Percentiles rank a stretch among this genome's conserved stretches.
These are phyloP conservation scores for Drosophila suboccidentalis DNA, from an alignment of 2,888 invertebrate species.

Conservation along the genomic window DNA sequence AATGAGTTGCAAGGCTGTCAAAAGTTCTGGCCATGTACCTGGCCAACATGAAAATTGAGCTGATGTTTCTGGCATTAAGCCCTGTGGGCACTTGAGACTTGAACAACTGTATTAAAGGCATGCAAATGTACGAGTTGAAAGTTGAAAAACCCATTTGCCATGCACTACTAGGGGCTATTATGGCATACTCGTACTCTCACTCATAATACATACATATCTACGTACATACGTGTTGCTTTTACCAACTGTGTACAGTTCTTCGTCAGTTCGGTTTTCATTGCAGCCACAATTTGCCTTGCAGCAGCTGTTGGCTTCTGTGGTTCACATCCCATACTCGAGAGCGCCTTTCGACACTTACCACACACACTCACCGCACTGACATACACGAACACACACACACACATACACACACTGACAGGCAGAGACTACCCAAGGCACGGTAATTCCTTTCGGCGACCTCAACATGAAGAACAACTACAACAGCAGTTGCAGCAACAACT, in stretches of 20 bases:
- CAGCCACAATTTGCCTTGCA: constrained; percentile 18
- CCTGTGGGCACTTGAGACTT: not conserved
- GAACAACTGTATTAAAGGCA: not conserved
- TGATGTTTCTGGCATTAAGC: not conserved
- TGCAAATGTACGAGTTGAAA: constrained; percentile 1
- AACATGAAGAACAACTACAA: not conserved
- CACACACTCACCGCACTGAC: constrained; percentile 1
- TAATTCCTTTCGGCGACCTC: constrained; percentile 10
- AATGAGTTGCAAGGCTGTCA: not conserved
- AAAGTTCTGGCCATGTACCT: not conserved
- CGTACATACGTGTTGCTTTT: constrained; percentile 28
- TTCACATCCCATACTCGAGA: constrained; percentile 10
- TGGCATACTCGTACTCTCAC: not conserved
- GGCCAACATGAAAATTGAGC: not conserved
- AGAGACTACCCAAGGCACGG: not conserved
- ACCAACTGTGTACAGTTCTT: constrained; percentile 15
- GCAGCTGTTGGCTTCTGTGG: constrained; percentile 13
- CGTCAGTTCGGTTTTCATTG: constrained; percentile 27
- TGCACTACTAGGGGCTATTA: constrained; percentile 1
- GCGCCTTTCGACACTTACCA: constrained; percentile 24
- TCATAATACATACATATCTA: too few species aligned
- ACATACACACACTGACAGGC: not conserved
- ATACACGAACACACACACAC: not conserved
- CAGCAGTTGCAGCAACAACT: not conserved
- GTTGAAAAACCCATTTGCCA: constrained; percentile 13